Percentiles rank a stretch among this genome's conserved stretches.
phyloP scores from a whole-genome alignment of 1,140 invertebrate genomes.

The Eciton burchellii region DNA sequence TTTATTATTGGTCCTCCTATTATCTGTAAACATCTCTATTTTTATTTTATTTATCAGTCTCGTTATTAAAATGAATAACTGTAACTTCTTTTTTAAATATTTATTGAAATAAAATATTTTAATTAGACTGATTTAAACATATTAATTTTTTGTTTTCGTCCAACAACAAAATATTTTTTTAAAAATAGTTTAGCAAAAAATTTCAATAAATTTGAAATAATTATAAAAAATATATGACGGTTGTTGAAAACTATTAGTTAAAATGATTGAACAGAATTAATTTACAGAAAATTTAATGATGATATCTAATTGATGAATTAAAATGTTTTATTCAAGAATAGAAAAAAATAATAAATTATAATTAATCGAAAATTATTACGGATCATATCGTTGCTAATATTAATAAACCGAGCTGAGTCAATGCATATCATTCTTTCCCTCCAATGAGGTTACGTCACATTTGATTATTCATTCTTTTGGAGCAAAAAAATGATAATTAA shows the following conservation, averaged over 20 bases:
- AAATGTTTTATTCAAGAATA: background rate
- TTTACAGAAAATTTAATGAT: background rate
- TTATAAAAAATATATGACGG: background rate
- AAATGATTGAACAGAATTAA: slow-evolving; percentile 7
- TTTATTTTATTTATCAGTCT: slow-evolving; percentile 31
- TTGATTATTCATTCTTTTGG: slow-evolving; percentile 20
- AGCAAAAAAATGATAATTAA: slow-evolving; percentile 7
- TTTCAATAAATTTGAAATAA: slow-evolving; percentile 5
- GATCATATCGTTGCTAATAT: slow-evolving; percentile 15
- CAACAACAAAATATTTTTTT: slow-evolving; percentile 10
- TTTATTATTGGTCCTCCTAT: slow-evolving; percentile 28
- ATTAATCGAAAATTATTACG: slow-evolving; percentile 2
- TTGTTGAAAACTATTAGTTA: slow-evolving; percentile 8
- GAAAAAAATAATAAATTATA: background rate
- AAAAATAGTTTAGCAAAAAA: background rate
- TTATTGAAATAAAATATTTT: slow-evolving; percentile 47
- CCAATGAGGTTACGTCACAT: slow-evolving; percentile 45
- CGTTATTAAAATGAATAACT: slow-evolving; percentile 20
- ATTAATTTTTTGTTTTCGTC: slow-evolving; percentile 36
- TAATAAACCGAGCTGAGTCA: slow-evolving; percentile 49
- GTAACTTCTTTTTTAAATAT: slow-evolving; percentile 31
- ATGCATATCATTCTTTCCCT: slow-evolving; percentile 77
- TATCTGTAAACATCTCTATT: slow-evolving; percentile 18
- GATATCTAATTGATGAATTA: slow-evolving; percentile 1
- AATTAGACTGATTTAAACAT: slow-evolving; percentile 11